Conservation (phyloP, 1,140 invertebrate genomes). For the Portunus trituberculatus region DNA sequence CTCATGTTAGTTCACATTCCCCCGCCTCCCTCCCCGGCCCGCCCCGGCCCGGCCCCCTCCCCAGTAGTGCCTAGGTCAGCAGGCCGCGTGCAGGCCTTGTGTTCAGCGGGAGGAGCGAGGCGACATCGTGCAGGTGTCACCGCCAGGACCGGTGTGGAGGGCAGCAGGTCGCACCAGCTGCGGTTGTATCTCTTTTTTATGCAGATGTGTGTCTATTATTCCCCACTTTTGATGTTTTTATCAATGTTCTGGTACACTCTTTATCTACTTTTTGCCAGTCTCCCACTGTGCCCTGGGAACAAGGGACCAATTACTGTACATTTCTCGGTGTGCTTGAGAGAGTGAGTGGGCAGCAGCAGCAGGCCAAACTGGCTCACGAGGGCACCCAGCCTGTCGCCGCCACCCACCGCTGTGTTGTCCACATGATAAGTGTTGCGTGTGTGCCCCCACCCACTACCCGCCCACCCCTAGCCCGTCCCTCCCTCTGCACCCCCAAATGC, state of each 20-base stretch:
- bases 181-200: slow-evolving; percentile 66
- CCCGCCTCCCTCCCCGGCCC: background rate
- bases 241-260: slow-evolving; percentile 14
- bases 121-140: background rate
- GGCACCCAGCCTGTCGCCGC: no score
- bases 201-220: slow-evolving; percentile 59
- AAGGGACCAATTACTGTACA: slow-evolving; percentile 69
- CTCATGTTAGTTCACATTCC: background rate
- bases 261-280: background rate
- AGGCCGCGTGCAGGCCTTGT: background rate
- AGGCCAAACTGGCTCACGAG: background rate
- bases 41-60: background rate
- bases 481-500: no score
- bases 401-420: no score
- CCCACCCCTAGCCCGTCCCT: no score
- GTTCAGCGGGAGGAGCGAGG: background rate
- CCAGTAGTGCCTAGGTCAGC: background rate
- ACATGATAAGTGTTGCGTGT: no score
- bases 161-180: slow-evolving; percentile 62
- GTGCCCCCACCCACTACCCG: no score
- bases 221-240: slow-evolving; percentile 38
- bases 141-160: slow-evolving; percentile 39
- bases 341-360: background rate
- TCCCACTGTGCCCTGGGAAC: background rate
- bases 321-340: slow-evolving; percentile 63